These are phyloP conservation scores for Eurypyga helias DNA, from an alignment of 2,113 vertebrate genomes.

Conservation along the genomic window DNA sequence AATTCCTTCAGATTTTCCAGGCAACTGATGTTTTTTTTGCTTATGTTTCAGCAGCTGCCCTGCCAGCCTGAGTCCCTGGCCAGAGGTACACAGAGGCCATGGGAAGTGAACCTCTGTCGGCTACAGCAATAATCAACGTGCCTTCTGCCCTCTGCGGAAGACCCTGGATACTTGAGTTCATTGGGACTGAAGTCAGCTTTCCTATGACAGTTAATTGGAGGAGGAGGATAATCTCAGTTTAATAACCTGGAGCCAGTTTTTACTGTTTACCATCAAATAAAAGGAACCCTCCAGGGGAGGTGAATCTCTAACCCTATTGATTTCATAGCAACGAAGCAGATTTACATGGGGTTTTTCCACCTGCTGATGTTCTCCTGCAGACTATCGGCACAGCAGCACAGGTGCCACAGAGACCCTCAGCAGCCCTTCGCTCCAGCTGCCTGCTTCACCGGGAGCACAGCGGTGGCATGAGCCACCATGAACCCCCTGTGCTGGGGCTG, in stretches of 20 bases:
- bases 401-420: background rate
- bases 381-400: background rate
- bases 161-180: background rate
- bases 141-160: background rate
- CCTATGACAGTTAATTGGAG: background rate
- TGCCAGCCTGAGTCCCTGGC: background rate
- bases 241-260: background rate
- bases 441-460: background rate
- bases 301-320: background rate
- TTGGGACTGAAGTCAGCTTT: background rate
- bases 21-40: background rate
- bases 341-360: rapidly evolving
- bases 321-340: background rate
- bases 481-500: background rate
- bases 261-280: background rate
- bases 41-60: background rate
- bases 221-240: background rate
- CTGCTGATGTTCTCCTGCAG: background rate
- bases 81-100: background rate
- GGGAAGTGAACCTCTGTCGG: background rate
- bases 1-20: background rate
- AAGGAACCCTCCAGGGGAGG: background rate
- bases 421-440: background rate
- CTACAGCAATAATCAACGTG: background rate
- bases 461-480: rapidly evolving